A percentile compares a stretch with the other conserved stretches of the same genome.
phyloP scores from a whole-genome alignment of 2,797 vertebrate genomes.

The Acanthurus lineatus region DNA sequence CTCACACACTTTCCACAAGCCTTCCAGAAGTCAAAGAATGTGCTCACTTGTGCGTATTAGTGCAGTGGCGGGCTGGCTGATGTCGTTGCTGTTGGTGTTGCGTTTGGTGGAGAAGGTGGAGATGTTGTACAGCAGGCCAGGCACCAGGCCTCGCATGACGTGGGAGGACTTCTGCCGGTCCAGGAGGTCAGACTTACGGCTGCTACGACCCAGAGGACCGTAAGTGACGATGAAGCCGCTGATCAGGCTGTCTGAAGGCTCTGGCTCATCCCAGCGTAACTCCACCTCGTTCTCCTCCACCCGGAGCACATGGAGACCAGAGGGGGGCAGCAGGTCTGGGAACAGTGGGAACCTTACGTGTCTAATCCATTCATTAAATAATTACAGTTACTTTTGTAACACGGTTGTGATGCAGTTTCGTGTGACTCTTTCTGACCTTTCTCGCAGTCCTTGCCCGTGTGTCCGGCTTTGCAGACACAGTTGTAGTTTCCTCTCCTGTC shows the following conservation, averaged over 20 bases:
- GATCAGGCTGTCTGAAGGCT: constrained; percentile 87
- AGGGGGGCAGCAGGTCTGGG: constrained; percentile 95
- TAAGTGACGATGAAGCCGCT: constrained; percentile 96
- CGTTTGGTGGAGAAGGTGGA: constrained; percentile 96
- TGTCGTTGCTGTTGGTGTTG: constrained; percentile 93
- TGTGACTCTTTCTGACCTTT: constrained; percentile 86
- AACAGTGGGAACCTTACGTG: constrained; percentile 72
- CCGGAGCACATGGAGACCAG: constrained; percentile 92
- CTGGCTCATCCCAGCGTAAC: constrained; percentile 93
- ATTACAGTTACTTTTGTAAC: no score
- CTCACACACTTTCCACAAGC: no score
- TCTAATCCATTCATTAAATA: constrained; percentile 52
- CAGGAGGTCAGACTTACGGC: constrained; percentile 92
- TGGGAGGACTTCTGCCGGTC: constrained; percentile 90
- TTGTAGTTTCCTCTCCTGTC: constrained; percentile 91
- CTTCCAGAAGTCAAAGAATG: not conserved
- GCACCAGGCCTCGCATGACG: constrained; percentile 90
- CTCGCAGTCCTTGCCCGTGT: constrained; percentile 95
- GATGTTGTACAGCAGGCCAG: constrained; percentile 96
- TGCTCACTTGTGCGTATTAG: constrained; percentile 94
- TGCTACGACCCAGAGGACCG: constrained; percentile 88
- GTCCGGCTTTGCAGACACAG: constrained; percentile 95
- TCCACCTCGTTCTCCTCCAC: constrained; percentile 95
- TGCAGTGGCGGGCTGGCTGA: constrained; percentile 92
- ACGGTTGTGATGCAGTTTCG: not conserved